Evolutionary conservation across 2,797 vertebrate genomes (phyloP).

Genomic region (Melanotaenia nigrans): DNA sequence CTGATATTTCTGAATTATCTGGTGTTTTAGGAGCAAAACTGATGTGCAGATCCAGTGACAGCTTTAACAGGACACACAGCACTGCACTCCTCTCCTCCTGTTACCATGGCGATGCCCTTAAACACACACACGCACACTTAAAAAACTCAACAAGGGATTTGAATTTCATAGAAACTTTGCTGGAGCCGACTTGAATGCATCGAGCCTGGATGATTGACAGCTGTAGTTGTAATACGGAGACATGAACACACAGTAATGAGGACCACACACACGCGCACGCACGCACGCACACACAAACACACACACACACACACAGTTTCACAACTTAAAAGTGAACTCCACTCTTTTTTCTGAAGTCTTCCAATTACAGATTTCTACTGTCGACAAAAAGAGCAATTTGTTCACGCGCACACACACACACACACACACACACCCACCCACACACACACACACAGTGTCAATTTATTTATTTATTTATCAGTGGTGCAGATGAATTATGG

Average conservation of each 20-base stretch:
- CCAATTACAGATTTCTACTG: conserved; percentile 45
- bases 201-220: conserved; percentile 43
- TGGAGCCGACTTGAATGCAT: conserved; percentile 30
- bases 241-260: conserved; percentile 26
- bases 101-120: conserved; percentile 53
- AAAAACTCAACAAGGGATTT: conserved; percentile 24
- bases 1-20: no score
- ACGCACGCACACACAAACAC: conserved; percentile 4
- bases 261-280: not conserved
- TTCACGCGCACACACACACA: conserved; percentile 4
- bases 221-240: conserved; percentile 18
- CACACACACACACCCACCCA: not conserved
- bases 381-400: conserved; percentile 13
- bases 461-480: not conserved
- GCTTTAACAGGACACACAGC: no score
- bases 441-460: no score
- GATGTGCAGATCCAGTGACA: not conserved
- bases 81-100: conserved; percentile 13
- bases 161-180: conserved; percentile 58
- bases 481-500: conserved; percentile 16
- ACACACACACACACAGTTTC: conserved; percentile 5
- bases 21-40: not conserved
- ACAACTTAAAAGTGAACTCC: not conserved
- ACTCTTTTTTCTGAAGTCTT: conserved; percentile 46
- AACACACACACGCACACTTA: conserved; percentile 23